Evolutionary conservation across 2,113 vertebrate genomes (phyloP).

Genomic region (Amia ocellicauda): DNA sequence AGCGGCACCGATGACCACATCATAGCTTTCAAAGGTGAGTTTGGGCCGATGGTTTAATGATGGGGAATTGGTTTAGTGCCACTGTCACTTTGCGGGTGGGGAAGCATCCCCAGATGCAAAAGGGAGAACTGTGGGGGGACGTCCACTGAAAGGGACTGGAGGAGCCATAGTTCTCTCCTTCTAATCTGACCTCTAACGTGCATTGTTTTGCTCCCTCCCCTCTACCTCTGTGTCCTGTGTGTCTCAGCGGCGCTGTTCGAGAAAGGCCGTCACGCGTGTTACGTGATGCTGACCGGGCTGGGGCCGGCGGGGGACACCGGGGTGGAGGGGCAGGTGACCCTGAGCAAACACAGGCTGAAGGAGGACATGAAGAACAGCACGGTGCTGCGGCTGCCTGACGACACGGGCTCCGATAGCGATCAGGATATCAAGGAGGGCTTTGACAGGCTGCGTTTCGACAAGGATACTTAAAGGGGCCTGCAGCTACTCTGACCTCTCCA

Average conservation of each 20-base stretch:
- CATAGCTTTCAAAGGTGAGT: slow-evolving; percentile 69
- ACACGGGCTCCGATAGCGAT: slow-evolving; percentile 36
- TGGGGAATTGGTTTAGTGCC: too few relatives aligned
- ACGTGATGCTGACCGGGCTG: slow-evolving; percentile 73
- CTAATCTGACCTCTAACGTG: background rate
- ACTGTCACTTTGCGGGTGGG: too few relatives aligned
- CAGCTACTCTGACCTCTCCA: too few relatives aligned
- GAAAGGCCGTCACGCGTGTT: slow-evolving; percentile 83
- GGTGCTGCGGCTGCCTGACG: slow-evolving; percentile 54
- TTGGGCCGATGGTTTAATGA: too few relatives aligned
- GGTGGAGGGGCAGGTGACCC: slow-evolving; percentile 50
- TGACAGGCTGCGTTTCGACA: slow-evolving; percentile 76
- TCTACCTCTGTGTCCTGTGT: slow-evolving; percentile 12
- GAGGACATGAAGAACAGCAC: slow-evolving; percentile 60
- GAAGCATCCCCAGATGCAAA: too few relatives aligned
- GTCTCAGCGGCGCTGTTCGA: slow-evolving; percentile 76
- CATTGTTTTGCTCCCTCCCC: background rate
- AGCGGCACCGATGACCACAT: slow-evolving; percentile 65
- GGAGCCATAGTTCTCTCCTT: too few relatives aligned
- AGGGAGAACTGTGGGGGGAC: too few relatives aligned
- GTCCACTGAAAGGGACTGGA: too few relatives aligned
- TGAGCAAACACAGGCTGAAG: slow-evolving; percentile 82
- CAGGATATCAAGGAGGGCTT: slow-evolving; percentile 73
- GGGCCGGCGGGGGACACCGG: background rate
- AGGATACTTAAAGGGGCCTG: slow-evolving; percentile 20